Evolutionary conservation across 2,797 vertebrate species (phyloP).

Genomic region (Cuculus canorus): DNA sequence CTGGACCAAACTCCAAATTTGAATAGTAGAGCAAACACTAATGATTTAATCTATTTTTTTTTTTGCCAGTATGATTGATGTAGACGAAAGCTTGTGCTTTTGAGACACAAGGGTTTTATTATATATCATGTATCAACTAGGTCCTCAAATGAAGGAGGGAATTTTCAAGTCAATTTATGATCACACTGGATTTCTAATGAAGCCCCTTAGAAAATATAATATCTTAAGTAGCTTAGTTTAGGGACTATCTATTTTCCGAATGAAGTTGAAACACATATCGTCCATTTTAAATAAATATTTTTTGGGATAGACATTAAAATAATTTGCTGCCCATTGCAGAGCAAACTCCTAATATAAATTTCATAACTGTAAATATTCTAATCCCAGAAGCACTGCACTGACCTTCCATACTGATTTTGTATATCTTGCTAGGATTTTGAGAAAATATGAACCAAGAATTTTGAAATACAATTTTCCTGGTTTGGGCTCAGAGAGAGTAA

Average conservation of each 20-base stretch:
- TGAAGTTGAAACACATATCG: neutral
- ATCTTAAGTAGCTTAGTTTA: neutral
- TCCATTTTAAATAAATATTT: neutral
- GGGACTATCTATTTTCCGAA: conserved; percentile 1
- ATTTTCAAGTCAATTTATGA: neutral
- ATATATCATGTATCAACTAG: neutral
- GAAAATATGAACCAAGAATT: neutral
- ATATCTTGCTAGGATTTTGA: neutral
- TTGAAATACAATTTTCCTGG: neutral
- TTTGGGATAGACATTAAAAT: neutral
- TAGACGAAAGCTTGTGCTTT: neutral
- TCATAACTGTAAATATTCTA: conserved; percentile 24
- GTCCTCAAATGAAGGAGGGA: neutral
- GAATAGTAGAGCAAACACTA: neutral
- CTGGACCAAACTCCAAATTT: neutral
- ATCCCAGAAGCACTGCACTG: neutral
- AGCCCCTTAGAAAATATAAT: neutral
- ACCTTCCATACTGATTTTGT: neutral
- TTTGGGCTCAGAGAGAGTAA: too few relatives aligned
- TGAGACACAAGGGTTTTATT: neutral
- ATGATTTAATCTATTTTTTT: neutral
- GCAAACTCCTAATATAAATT: neutral
- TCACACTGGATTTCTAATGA: neutral
- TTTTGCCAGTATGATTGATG: neutral
- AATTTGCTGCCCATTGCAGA: neutral